Evolutionary conservation across 1,140 invertebrate genomes (phyloP), one percentile per base, ranked within the genome.

Genomic region (Ridgeia piscesae): DNA sequence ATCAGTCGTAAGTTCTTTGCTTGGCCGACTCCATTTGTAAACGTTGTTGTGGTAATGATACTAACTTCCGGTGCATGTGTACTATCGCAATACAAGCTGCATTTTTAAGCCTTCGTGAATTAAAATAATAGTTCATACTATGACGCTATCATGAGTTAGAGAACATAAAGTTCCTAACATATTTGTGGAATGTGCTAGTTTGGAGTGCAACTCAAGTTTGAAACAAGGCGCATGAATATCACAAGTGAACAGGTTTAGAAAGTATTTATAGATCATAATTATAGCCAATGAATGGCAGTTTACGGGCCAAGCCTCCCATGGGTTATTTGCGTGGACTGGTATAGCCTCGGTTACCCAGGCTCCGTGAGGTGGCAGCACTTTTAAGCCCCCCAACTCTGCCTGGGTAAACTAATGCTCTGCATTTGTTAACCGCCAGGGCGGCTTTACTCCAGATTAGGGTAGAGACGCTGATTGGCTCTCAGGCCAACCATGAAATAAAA

Each of bases 11-110:
- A 77, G 58, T 31, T 77, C 17, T 77, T 14, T 21, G 58, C 42
- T 77, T 77, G 58, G 58, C 58, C 17, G 58, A 77, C 58, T 77
- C 58, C 58, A 77, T 77, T 77, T 77, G 58, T 77, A 77, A 77
- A 77, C 58, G 58, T 77, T 77, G 58, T 77, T 77, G 58, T 77
- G 58, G 58, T 77, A 77, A 77, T 77, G 58, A 77, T 77, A 77
- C 58, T 77, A 77, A 77, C 58, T 77, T 77, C 58, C 58, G 58
- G 58, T 77, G 58, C 58, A 17, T 77, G 58, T 77, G 58, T 77
- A 77, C 58, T 31, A 21, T 21, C 58, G 58, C 58, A 21, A 77
- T 0, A 77, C 11, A 77, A 77, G 0, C 58, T 77, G 58, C 27
- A 42, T 6, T 4, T 42, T 42, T 11, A 42, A 42, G 42, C 42